Base-by-base conservation (phyloP, 2,888 invertebrate species). In the Drosophila pseudotalamancana region DNA sequence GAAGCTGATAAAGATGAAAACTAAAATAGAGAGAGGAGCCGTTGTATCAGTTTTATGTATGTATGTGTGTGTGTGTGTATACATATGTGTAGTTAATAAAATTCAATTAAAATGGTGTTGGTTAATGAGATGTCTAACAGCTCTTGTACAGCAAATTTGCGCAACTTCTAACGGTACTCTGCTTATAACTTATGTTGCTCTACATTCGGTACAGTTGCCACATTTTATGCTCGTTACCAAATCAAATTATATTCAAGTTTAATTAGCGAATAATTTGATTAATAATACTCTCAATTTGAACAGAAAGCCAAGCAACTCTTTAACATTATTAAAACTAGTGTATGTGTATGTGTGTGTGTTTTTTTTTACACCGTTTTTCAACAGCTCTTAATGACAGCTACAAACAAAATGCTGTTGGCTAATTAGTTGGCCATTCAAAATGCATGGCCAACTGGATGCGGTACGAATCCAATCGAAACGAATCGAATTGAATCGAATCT, bases 341-440 rank as follows among this genome's bases (percentile, higher is more conserved):
- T 46, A 63, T 63, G 6, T 5, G 11, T 23, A 25, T 27, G 6
- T 6, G 32, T 25, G 4, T 14, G 1, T 16, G 1, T 4, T 3
- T 4, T 4, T 11, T 19, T 21, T 27, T 16, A 25, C 27, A 2
- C 39, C 8, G 11, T 21, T 11, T 27, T n/a, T 46, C 34, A 37
- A 46, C 35, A 27, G 25, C 48, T 35, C 39, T 50, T 43, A 55
- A 70, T 55, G 51, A 51, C 45, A 39, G 48, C 21, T 16, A 25
- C 34, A 56, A 25, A 18, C 8, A 46, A 51, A 35, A 39, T 50
- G 25, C 53, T 53, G 59, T 21, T 51, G 57, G 27, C 63, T 72
- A 76, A 74, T 76, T 76, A 67, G 63, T 51, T 64, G 57, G 50
- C 59, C 60, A 74, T 63, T 66, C 46, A 63, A 56, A 62, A 57